Base-by-base conservation (phyloP, 2,113 vertebrate genomes). In the Laterallus jamaicensis region DNA sequence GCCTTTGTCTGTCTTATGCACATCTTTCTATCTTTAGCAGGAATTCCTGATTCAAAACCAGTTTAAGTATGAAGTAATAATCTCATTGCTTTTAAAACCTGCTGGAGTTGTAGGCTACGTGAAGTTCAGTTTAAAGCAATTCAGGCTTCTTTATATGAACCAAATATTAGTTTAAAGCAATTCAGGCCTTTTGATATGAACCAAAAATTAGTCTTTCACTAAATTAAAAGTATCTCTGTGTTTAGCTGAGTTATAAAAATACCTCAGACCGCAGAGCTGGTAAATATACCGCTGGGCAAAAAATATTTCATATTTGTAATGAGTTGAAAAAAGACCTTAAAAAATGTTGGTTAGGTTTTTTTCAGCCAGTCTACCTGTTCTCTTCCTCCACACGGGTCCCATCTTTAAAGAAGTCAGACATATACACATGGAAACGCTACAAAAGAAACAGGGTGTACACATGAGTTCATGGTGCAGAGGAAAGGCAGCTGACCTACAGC, bases 361-460 rank as follows among this genome's bases (percentile, higher is more conserved):
- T 54, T 49, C 11, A 25, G 28, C 5, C 25, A 15, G 4, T 14
- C 32, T 56, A 14, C 24, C 22, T 42, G 10, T 35, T 76, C 15
- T 24, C 56, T 67, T 71, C 49, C 29, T 70, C 52, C 37, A 39
- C n/a, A 54, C 24, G n/a, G 28, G 18, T 85, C 35, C 35, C 25
- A 20, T 60, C 56, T 42, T 49, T 42, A 35, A 74, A 35, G 13
- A n/a, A 62, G n/a, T n/a, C 44, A 47, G 29, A 16, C 4, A 22
- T 5, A 52, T 10, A 6, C 3, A 59, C 0, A 2, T 1, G 0
- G 19, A 20, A 70, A 39, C 0, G 3, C 20, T 37, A 54, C 18
- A 14, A 21, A 71, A 20, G 31, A 3, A 15, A 0, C 0, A 1
- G 28, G 28, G 14, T 49, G 55, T 25, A 32, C 1, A 0, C 3